Evolutionary conservation across 2,888 invertebrate genomes (phyloP).

Genomic region (Tinea pellionella): DNA sequence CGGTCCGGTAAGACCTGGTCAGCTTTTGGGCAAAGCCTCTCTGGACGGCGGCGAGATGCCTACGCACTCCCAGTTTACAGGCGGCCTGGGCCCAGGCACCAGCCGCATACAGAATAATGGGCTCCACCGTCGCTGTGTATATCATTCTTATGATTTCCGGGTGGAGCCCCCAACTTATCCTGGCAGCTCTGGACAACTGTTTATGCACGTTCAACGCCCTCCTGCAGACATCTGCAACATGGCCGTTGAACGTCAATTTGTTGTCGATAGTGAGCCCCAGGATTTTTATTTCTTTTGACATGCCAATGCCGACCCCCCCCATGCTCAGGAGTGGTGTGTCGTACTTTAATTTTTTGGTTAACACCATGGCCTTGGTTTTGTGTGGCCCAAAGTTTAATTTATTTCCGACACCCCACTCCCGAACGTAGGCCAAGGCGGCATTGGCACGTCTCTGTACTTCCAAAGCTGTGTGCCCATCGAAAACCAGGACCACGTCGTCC

Average conservation of each 20-base stretch:
- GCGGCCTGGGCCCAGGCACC: background rate
- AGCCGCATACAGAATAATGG: background rate
- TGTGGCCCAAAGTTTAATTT: slow-evolving; percentile 19
- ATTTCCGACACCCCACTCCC: slow-evolving; percentile 16
- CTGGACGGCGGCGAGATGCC: background rate
- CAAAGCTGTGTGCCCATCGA: slow-evolving; percentile 12
- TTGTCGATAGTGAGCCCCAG: slow-evolving; percentile 6
- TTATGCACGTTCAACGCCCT: slow-evolving; percentile 15
- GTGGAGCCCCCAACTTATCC: background rate
- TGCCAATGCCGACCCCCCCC: background rate
- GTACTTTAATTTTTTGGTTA: slow-evolving; percentile 15
- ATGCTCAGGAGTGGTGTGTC: slow-evolving; percentile 15
- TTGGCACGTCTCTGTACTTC: background rate
- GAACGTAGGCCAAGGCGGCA: slow-evolving; percentile 10
- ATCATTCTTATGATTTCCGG: background rate
- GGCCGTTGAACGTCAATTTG: background rate
- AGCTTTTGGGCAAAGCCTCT: background rate
- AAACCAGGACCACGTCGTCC: slow-evolving; percentile 18
- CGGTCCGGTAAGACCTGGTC: background rate
- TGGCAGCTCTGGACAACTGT: slow-evolving; percentile 12
- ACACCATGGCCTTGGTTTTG: slow-evolving; percentile 13
- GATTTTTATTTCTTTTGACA: slow-evolving; percentile 3
- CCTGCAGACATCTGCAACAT: slow-evolving; percentile 1
- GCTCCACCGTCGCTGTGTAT: background rate
- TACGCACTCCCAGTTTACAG: background rate